Evolutionary conservation across 2,888 invertebrate species (phyloP), one percentile per base, ranked within the genome.

Genomic region (Marasmarcha lunaedactyla): DNA sequence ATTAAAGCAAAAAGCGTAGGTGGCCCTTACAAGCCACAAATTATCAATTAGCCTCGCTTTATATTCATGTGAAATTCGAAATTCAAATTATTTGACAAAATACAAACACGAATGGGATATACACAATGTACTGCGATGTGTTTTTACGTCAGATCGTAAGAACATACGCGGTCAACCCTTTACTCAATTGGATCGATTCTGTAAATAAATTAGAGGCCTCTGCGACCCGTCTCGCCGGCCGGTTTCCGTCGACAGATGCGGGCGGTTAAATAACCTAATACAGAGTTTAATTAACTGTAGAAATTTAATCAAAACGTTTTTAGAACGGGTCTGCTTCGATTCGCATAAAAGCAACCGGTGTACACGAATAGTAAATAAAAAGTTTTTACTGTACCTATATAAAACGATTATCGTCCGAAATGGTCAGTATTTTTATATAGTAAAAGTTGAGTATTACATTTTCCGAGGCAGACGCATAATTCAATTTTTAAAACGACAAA

Each of bases 231-330:
- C 59, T 59, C 63, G 64, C 63, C 64, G n/a, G n/a, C n/a, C n/a
- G n/a, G 64, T 63, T 63, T 61, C 66, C 66, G 58, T 48, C 58
- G 61, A 63, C 70, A 64, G 59, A 79, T 79, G 76, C 76, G 78
- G 77, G 77, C 57, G 66, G 59, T 73, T 78, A 78, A 78, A 78
- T 76, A 79, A 74, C 76, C 72, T 73, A 65, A 66, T 69, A 69
- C 63, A 63, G 20, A 59, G 72, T 63, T 74, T 74, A 76, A 77
- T 77, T 76, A 73, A 63, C 65, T 67, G 57, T 66, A 74, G 72
- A 71, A 74, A 76, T 77, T 70, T 74, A 64, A 70, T 71, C 64
- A 64, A 62, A 59, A 60, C 55, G 47, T 46, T 43, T 55, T 55
- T 60, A 59, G 55, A 65, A 67, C 64, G 62, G 59, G 63, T 65